Evolutionary conservation across 2,888 invertebrate species (phyloP), one percentile per base, ranked within the genome.

Genomic region (Sarcophaga rosellei): DNA sequence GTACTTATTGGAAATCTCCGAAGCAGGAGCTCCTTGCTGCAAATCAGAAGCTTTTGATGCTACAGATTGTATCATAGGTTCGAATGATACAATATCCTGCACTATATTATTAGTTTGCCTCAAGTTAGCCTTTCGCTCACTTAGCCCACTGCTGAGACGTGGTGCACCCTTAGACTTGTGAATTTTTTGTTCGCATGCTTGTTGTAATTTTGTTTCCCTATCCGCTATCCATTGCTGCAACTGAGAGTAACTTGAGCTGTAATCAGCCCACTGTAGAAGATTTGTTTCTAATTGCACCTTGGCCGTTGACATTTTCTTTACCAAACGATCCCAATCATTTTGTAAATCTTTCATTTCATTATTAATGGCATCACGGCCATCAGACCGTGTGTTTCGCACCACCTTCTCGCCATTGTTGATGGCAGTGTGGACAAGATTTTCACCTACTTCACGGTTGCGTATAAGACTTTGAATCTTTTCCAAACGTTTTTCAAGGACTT

Each of bases 21-120:
- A 96, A 15, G 98, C 98, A 3, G 98, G 98, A 78, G 96, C 97
- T 85, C 97, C 97, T 94, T 98, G 97, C 93, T 97, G 97, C 89
- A 98, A 94, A 93, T 98, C 98, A 89, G 97, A 97, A 87, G 98
- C 98, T 94, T 98, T 99, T 76, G 96, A 97, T 79, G 97, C 96
- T 62, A 98, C 98, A 65, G 98, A 98, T 93, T 98, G 98, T 90
- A 99, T 98, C 97, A 99, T 98, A 74, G 98, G 98, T 93, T 99
- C 98, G 93, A 98, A 98, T 76, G 98, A 97, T 88, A 98, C 97
- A 91, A 99, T 98, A 93, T 99, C 99, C 94, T 98, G 98, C 65
- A 98, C 98, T 91, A 98, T 97, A 93, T 97, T 98, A 94, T 98
- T 97, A 81, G 98, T 98, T 94, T 97, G 97, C 89, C 98, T 95